Evolutionary conservation across 1,140 invertebrate species (phyloP), one percentile per base, ranked within the genome.

Genomic region (Euborellia annulipes): DNA sequence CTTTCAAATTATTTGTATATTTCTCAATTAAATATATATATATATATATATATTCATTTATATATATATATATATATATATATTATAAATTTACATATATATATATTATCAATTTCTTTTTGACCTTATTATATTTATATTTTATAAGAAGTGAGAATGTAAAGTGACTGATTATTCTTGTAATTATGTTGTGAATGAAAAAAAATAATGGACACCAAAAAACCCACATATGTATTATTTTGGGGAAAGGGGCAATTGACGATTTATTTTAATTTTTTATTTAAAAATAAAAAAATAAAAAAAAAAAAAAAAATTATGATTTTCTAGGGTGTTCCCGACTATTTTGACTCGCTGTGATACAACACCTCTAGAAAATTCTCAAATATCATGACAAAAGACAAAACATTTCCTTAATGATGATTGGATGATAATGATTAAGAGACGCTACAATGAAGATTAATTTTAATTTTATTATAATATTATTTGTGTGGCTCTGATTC

Each of bases 281-380:
- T 45, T 20, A 38, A 36, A 36, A 22, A 38, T 22, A 37, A 36
- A 36, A 36, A 22, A 21, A 43, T 21, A 45, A 30, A 37, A 36
- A 45, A 37, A 36, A 19, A 14, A 36, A 36, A 36, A 36, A 36
- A 36, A 32, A 14, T n/a, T 32, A 34, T 45, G 45, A 41, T 47
- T 46, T 47, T 36, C 39, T 47, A 27, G 43, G 45, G 39, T 14
- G 32, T 36, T 41, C 32, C 36, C 43, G 36, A 39, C n/a, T 17
- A 39, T 18, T 43, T 45, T 47, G 30, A 40, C 41, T 48, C 46
- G 41, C 50, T 51, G 50, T 51, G 50, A 51, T 51, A 51, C 46
- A 48, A 51, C 46, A 48, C 46, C 50, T 32, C 21, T 50, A 46
- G 45, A 39, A 36, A 44, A 46, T 27, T 30, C 23, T 27, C 17